These are phyloP conservation scores for Leptura quadrifasciata DNA, from an alignment of 2,888 invertebrate genomes.

Conservation along the genomic window DNA sequence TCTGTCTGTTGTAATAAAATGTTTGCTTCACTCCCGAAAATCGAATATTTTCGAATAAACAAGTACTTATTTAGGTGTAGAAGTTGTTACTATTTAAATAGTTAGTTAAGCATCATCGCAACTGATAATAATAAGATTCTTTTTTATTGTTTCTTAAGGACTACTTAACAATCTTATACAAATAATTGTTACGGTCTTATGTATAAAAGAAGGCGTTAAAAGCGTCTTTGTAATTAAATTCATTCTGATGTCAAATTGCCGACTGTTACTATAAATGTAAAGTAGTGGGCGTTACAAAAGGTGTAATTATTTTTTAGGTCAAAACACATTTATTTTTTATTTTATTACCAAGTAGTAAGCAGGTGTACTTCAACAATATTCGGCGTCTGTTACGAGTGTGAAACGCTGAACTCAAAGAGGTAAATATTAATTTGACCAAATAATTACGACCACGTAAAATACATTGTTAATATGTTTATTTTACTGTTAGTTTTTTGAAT, in stretches of 20 bases:
- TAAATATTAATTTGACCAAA: too few relatives aligned
- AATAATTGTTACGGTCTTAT: neutral
- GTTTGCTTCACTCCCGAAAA: constrained; percentile 9
- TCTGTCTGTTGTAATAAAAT: constrained; percentile 22
- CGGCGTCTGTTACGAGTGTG: neutral
- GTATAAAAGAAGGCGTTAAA: neutral
- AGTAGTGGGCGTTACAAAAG: neutral
- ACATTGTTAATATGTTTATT: too few relatives aligned
- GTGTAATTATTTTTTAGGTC: neutral
- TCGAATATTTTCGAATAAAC: neutral
- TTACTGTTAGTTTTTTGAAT: too few relatives aligned
- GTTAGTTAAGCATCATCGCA: neutral
- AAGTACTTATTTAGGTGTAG: neutral
- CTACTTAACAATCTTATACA: neutral
- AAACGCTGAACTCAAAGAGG: too few relatives aligned
- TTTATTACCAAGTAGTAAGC: neutral
- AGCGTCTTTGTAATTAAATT: neutral
- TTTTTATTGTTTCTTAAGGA: neutral
- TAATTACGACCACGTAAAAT: too few relatives aligned
- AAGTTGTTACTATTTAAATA: neutral
- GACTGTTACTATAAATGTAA: neutral
- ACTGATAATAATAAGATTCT: neutral
- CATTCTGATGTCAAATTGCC: neutral
- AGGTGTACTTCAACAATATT: neutral
- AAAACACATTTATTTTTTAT: neutral